Conservation (phyloP, 2,888 invertebrate species). For the Ligdia adustata region DNA sequence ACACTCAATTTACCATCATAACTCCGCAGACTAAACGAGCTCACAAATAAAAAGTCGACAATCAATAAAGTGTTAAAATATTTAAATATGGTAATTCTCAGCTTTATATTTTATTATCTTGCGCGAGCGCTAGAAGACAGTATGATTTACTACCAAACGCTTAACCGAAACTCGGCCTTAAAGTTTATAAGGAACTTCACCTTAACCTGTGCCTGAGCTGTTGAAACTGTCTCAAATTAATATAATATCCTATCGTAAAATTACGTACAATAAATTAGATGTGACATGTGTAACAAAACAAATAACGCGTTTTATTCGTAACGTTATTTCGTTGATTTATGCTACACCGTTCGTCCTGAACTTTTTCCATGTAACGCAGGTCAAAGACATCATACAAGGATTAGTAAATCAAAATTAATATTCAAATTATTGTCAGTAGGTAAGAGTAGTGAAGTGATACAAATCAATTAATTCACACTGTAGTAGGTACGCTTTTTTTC, state of each 20-base stretch:
- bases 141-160: constrained; percentile 44
- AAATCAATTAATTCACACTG: no score
- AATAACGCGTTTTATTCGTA: constrained; percentile 25
- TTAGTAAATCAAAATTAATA: no score
- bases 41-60: constrained; percentile 52
- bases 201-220: constrained; percentile 17
- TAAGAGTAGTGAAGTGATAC: no score
- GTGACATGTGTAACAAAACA: constrained; percentile 29
- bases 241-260: constrained; percentile 42
- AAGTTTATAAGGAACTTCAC: not conserved
- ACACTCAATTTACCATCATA: not conserved
- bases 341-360: not conserved
- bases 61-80: constrained; percentile 58
- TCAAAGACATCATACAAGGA: no score
- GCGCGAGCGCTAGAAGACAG: constrained; percentile 35
- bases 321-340: constrained; percentile 15
- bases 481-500: no score
- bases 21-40: constrained; percentile 6
- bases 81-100: constrained; percentile 54
- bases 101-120: constrained; percentile 50
- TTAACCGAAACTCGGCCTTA: constrained; percentile 41
- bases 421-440: no score
- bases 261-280: constrained; percentile 29
- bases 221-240: constrained; percentile 53
- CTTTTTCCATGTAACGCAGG: no score